phyloP scores from a whole-genome alignment of 1,140 invertebrate species.

The Drosophila erecta region DNA sequence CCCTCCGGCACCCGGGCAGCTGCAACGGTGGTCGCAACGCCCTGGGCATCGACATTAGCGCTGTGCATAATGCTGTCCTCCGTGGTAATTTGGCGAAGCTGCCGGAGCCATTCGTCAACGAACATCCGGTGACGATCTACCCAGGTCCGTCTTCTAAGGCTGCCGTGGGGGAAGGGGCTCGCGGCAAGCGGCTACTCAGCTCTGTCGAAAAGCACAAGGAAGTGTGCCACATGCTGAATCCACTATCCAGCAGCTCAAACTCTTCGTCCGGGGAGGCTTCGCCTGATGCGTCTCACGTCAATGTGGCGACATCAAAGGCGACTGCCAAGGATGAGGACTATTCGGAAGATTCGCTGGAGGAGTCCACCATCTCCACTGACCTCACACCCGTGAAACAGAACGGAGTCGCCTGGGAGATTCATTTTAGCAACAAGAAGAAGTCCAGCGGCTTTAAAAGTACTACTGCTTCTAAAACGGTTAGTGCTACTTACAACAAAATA shows the following conservation, averaged over 20 bases:
- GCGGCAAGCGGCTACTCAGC: conserved; percentile 87
- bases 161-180: conserved; percentile 36
- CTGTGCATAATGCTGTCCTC: conserved; percentile 83
- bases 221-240: conserved; percentile 87
- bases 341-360: conserved; percentile 92
- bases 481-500: not conserved
- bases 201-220: conserved; percentile 91
- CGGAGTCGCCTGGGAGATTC: conserved; percentile 93
- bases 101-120: conserved; percentile 85
- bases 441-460: conserved; percentile 33
- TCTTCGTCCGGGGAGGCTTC: conserved; percentile 66
- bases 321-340: conserved; percentile 86
- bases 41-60: conserved; percentile 83
- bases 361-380: conserved; percentile 86
- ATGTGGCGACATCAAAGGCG: conserved; percentile 43
- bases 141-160: conserved; percentile 83
- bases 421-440: conserved; percentile 85
- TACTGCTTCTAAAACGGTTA: conserved; percentile 48
- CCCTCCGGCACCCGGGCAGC: conserved; percentile 56
- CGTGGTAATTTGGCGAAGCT: conserved; percentile 77
- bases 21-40: conserved; percentile 78
- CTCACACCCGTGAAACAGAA: conserved; percentile 88
- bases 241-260: conserved; percentile 62
- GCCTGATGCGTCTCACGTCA: conserved; percentile 61
- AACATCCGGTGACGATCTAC: conserved; percentile 88